Base-by-base conservation (phyloP, 2,113 vertebrate species). In the Melozone crissalis region DNA sequence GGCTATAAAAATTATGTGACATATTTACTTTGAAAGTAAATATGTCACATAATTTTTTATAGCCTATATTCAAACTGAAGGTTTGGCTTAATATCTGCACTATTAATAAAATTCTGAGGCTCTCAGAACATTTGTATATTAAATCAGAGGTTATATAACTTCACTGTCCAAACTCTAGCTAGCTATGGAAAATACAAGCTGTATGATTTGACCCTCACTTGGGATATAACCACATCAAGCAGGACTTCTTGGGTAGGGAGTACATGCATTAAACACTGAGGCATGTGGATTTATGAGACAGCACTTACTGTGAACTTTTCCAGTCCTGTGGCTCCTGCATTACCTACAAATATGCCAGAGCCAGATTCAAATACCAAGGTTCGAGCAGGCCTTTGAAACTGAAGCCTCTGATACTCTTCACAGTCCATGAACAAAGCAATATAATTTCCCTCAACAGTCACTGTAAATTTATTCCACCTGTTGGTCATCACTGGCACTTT, bases 281-380 rank as follows among this genome's bases (percentile, higher is more conserved):
- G 8, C 9, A 59, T 14, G 22, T 22, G 28, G 66, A 47, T 51
- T 88, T 55, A 37, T 80, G 49, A 59, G 72, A 27, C 10, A 15
- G 27, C 84, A 98, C 99, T 99, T 95, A 99, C 99, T 68, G 98
- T 98, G 97, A 99, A 99, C 96, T 96, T 98, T 58, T 98, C 95
- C 95, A 99, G 72, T 33, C 98, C 98, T 0, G 98, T 98, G 26
- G 98, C 99, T 68, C 99, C 99, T 0, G 99, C 99, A 10, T 98
- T 99, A 77, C 99, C 99, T 28, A 99, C 98, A 49, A 99, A 99
- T 98, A 99, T 98, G 30, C 99, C 99, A 0, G 99, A 99, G 52
- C 98, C 99, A 96, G 98, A 87, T 87, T 99, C 98, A 19, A 99
- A 99, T 15, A 95, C 96, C 90, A 99, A 96, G n/a, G 98, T 85